Conservation (phyloP, 2,113 vertebrate genomes). For the Callorhinus ursinus region DNA sequence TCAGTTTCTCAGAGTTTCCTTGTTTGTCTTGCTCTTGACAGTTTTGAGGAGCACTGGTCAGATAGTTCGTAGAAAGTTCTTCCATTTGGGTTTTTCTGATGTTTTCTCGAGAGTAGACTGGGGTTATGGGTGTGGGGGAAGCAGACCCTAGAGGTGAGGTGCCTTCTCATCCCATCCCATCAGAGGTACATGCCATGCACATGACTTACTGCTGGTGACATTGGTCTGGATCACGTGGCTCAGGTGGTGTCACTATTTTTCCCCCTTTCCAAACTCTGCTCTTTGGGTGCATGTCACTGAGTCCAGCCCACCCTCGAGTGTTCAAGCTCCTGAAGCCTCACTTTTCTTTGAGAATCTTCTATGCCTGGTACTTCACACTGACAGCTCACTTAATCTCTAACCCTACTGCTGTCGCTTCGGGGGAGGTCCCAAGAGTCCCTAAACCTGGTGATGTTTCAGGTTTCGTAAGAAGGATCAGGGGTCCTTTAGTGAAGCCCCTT, state of each 20-base stretch:
- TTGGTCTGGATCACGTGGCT: rapidly evolving
- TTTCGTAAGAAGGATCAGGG: neutral
- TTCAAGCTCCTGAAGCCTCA: neutral
- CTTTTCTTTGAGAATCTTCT: neutral
- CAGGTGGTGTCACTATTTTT: rapidly evolving
- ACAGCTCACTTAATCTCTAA: neutral
- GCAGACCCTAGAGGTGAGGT: no score
- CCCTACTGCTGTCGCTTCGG: neutral
- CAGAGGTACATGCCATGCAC: rapidly evolving
- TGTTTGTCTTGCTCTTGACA: neutral
- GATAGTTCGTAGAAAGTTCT: neutral
- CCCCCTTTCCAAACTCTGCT: neutral
- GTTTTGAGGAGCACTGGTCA: neutral
- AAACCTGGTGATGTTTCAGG: neutral
- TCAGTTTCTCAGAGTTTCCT: neutral
- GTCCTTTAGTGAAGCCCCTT: neutral
- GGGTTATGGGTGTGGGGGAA: neutral
- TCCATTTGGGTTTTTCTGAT: neutral
- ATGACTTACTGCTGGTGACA: rapidly evolving
- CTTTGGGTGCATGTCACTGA: no score
- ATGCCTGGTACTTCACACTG: neutral
- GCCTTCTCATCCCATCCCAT: neutral
- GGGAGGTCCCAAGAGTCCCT: neutral
- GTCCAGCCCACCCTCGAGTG: neutral
- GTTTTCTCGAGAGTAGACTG: rapidly evolving